Percentiles rank a stretch among this genome's conserved stretches.
These are phyloP conservation scores for Hyperoplus lanceolatus DNA, from an alignment of 2,797 vertebrate genomes.

Conservation along the genomic window DNA sequence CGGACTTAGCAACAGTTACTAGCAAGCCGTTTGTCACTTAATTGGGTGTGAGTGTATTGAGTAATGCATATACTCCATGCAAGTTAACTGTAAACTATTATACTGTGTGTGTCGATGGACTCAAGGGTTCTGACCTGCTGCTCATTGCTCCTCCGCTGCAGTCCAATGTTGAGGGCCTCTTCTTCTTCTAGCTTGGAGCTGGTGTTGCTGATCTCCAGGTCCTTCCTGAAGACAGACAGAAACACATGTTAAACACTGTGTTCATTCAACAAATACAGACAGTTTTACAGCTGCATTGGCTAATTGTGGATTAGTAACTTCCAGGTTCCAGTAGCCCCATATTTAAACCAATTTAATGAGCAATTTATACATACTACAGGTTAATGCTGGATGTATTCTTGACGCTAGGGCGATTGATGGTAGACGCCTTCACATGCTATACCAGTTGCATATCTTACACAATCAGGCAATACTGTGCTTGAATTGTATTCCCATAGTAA, in stretches of 20 bases:
- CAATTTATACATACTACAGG: neutral
- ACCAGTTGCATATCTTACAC: no score
- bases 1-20: no score
- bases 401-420: neutral
- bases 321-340: neutral
- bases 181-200: constrained; percentile 83
- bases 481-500: no score
- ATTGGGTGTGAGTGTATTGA: neutral
- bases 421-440: neutral
- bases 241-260: neutral
- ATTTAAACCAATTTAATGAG: neutral
- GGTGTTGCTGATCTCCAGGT: constrained; percentile 83
- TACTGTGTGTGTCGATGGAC: neutral
- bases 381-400: neutral
- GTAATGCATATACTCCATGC: neutral
- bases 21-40: neutral
- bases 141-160: constrained; percentile 85
- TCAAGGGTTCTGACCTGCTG: constrained; percentile 78
- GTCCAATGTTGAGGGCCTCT: constrained; percentile 75
- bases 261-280: neutral
- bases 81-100: neutral
- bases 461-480: no score
- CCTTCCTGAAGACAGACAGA: constrained; percentile 78
- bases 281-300: neutral
- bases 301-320: neutral